phyloP scores from a whole-genome alignment of 92 coral and sea anemone genomes.

The Palythoa grandis region DNA sequence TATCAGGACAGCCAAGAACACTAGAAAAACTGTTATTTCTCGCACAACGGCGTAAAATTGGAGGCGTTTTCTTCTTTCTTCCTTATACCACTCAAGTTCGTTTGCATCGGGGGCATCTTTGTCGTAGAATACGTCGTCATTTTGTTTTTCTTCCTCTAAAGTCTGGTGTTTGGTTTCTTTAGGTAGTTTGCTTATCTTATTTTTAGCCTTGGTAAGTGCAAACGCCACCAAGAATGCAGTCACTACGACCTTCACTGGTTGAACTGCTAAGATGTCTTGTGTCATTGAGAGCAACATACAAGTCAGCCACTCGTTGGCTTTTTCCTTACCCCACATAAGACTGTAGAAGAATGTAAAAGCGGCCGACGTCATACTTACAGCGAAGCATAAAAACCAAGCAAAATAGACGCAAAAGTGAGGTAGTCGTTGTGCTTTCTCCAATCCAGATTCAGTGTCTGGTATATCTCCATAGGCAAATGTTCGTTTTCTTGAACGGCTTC shows the following conservation, averaged over 20 bases:
- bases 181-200: neutral
- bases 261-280: conserved; percentile 64
- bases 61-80: conserved; percentile 37
- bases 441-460: neutral
- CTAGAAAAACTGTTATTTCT: conserved; percentile 2
- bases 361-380: conserved; percentile 50
- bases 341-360: conserved; percentile 74
- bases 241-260: conserved; percentile 61
- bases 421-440: conserved; percentile 24
- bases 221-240: conserved; percentile 55
- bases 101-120: conserved; percentile 22
- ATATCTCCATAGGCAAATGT: neutral
- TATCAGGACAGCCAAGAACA: conserved; percentile 26
- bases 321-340: conserved; percentile 68
- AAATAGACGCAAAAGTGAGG: conserved; percentile 73
- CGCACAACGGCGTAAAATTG: conserved; percentile 31
- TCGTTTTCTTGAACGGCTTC: neutral
- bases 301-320: conserved; percentile 69
- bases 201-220: conserved; percentile 26
- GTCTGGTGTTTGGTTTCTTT: neutral
- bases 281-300: conserved; percentile 59
- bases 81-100: conserved; percentile 34
- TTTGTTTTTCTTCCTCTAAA: neutral
- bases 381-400: conserved; percentile 68
- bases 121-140: neutral